Percentiles rank a stretch among this genome's conserved stretches.
Conservation (phyloP, 2,797 vertebrate species). For the Borostomias antarcticus region DNA sequence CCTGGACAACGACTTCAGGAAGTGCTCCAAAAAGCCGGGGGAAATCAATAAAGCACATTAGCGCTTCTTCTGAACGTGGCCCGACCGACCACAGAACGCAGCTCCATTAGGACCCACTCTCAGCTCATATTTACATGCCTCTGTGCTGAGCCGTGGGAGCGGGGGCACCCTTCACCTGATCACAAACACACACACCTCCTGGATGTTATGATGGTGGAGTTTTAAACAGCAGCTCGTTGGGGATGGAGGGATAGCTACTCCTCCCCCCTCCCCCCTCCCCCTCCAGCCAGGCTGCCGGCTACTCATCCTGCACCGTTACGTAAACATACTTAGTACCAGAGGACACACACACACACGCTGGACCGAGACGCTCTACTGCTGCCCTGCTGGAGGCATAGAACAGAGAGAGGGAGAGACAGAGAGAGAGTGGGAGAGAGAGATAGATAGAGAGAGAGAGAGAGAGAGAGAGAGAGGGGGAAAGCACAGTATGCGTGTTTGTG, state of each 20-base stretch:
- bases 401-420: conserved; percentile 5
- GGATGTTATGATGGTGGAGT: conserved; percentile 12
- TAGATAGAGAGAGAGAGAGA: conserved; percentile 14
- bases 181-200: conserved; percentile 29
- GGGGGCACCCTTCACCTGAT: conserved; percentile 22
- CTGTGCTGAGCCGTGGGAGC: conserved; percentile 16
- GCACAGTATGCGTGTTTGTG: background rate
- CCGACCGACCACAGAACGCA: conserved; percentile 19
- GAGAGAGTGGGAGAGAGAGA: conserved; percentile 13
- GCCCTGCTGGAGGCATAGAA: conserved; percentile 14
- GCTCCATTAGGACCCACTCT: conserved; percentile 17
- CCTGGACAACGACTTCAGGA: conserved; percentile 29
- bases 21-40: conserved; percentile 32
- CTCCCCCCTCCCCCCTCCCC: conserved; percentile 38
- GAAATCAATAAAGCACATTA: conserved; percentile 67
- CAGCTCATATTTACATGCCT: conserved; percentile 15
- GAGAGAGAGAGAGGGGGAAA: conserved; percentile 1
- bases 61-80: conserved; percentile 31
- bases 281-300: conserved; percentile 62
- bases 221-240: conserved; percentile 9
- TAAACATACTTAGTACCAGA: conserved; percentile 73
- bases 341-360: conserved; percentile 33
- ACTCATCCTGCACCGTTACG: conserved; percentile 73
- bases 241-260: conserved; percentile 36
- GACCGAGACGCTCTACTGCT: conserved; percentile 15